Conservation (phyloP, 2,888 invertebrate genomes). For the Coronaproctus castanopsis region DNA sequence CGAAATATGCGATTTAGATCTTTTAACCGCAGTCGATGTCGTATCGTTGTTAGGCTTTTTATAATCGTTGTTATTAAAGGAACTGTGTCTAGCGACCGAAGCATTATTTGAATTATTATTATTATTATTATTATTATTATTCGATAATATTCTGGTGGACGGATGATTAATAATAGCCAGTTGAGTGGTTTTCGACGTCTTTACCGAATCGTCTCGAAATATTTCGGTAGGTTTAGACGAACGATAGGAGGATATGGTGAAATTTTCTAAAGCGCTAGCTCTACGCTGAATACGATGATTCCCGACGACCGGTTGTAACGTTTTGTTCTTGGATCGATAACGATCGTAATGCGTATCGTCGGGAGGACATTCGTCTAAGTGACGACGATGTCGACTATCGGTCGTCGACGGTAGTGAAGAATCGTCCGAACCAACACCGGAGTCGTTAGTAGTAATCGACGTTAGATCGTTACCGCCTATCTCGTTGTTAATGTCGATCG, state of each 20-base stretch:
- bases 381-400: slow-evolving; percentile 7
- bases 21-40: slow-evolving; percentile 22
- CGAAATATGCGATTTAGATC: slow-evolving; percentile 30
- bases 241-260: slow-evolving; percentile 22
- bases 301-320: not conserved
- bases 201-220: slow-evolving; percentile 19
- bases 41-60: not conserved
- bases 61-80: slow-evolving; percentile 5
- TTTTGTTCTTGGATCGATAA: not conserved
- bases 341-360: slow-evolving; percentile 1
- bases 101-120: not conserved
- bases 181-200: slow-evolving; percentile 17
- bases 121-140: slow-evolving; percentile 1
- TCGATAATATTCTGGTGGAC: not conserved
- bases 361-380: slow-evolving; percentile 4
- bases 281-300: not conserved
- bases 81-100: slow-evolving; percentile 3
- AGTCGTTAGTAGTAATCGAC: slow-evolving; percentile 13
- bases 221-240: slow-evolving; percentile 18
- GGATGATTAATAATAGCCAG: slow-evolving; percentile 20
- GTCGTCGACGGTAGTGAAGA: slow-evolving; percentile 14
- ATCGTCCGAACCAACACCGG: slow-evolving; percentile 16
- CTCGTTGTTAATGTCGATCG: slow-evolving; percentile 1
- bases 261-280: slow-evolving; percentile 19
- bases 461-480: slow-evolving; percentile 2